Evolutionary conservation across 2,113 vertebrate species (phyloP).

Genomic region (Tyrannus savana): DNA sequence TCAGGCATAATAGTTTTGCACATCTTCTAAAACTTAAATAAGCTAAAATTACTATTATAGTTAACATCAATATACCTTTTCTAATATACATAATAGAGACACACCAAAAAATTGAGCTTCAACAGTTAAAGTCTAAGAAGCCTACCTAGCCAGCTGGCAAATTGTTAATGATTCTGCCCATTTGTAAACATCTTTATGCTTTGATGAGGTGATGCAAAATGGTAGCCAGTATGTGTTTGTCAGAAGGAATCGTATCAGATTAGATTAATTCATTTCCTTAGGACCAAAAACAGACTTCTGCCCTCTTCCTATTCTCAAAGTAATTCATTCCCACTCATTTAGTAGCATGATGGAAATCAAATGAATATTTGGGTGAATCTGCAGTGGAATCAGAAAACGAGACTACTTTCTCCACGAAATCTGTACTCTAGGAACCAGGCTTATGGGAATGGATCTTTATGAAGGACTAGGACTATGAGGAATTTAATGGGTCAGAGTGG

Average conservation of each 20-base stretch:
- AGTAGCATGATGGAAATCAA: neutral
- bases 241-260: neutral
- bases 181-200: conserved; percentile 27
- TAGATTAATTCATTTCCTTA: conserved; percentile 1
- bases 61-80: neutral
- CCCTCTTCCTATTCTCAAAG: neutral
- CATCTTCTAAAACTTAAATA: neutral
- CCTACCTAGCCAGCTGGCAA: neutral
- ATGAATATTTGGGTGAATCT: neutral
- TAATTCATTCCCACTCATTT: neutral
- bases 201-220: neutral
- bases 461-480: neutral
- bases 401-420: neutral
- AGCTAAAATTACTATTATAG: neutral
- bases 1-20: neutral
- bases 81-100: neutral
- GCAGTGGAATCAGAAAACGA: neutral
- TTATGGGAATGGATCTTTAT: neutral
- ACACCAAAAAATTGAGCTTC: neutral
- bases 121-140: neutral
- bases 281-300: neutral
- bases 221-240: neutral
- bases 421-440: neutral
- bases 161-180: neutral
- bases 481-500: neutral